phyloP scores from a whole-genome alignment of 2,113 vertebrate species.

The Lucifuga dentata region DNA sequence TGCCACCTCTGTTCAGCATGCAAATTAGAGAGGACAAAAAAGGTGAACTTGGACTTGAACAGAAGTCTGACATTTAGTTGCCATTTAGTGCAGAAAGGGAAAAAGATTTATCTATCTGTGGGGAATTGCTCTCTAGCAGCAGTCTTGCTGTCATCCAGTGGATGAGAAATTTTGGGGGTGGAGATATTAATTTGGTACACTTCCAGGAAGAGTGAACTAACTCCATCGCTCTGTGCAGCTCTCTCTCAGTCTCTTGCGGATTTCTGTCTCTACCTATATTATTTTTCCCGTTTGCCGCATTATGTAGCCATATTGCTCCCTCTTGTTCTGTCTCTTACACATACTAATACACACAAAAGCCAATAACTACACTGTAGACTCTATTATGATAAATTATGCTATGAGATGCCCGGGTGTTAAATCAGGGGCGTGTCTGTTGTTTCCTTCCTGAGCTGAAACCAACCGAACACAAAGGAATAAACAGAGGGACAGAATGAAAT shows the following conservation, averaged over 20 bases:
- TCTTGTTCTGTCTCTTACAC: constrained; percentile 2
- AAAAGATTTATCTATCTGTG: constrained; percentile 72
- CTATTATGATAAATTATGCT: constrained; percentile 56
- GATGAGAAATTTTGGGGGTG: constrained; percentile 38
- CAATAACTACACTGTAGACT: constrained; percentile 42
- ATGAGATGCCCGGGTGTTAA: constrained; percentile 43
- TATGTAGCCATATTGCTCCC: constrained; percentile 48
- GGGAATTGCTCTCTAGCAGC: constrained; percentile 64
- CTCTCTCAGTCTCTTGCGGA: constrained; percentile 26
- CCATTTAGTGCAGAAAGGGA: constrained; percentile 73
- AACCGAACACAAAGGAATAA: constrained; percentile 53
- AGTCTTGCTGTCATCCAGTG: constrained; percentile 38
- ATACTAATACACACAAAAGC: constrained; percentile 32
- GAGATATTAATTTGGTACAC: constrained; percentile 57
- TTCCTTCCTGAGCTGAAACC: constrained; percentile 42
- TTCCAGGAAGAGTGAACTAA: constrained; percentile 55
- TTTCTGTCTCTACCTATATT: constrained; percentile 50
- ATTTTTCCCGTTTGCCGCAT: constrained; percentile 51
- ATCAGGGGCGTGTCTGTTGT: constrained; percentile 40
- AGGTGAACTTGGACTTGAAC: constrained; percentile 78
- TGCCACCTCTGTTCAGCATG: constrained; percentile 66
- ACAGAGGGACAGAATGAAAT: constrained; percentile 40
- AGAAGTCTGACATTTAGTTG: constrained; percentile 83
- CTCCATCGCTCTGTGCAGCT: constrained; percentile 32
- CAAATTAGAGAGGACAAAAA: constrained; percentile 76